Evolutionary conservation across 2,888 invertebrate species (phyloP), one percentile per base, ranked within the genome.

Genomic region (Apomyelois bistriatella): DNA sequence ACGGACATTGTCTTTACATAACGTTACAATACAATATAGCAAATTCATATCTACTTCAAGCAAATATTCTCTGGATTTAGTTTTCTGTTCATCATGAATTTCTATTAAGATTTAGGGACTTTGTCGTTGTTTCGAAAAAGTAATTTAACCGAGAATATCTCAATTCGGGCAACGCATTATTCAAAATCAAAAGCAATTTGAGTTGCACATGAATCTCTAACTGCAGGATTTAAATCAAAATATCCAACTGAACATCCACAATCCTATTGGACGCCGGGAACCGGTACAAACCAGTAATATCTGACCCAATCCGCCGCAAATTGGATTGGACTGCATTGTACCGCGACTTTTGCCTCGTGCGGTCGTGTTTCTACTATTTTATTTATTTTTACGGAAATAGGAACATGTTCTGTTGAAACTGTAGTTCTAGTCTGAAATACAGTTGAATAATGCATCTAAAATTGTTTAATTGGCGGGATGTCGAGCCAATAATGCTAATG

Each of bases 251-350:
- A 48, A 42, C 53, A 50, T 48, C 53, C 41, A 52, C 48, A 55
- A 55, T 55, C 48, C 55, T 28, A 54, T 49, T 49, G 49, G 35
- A 17, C 38, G 22, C 37, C 28, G 28, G 52, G 59, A 53, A 47
- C 56, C 61, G 59, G 56, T 28, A 58, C 65, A 67, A 76, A 72
- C 75, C 65, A 64, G 74, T 76, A 74, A 79, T 78, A 77, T 79
- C 76, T 74, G 74, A 68, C 65, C 69, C 63, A 72, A 76, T 73
- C 78, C 73, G 71, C 73, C 68, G 61, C 75, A 79, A 83, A 84
- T 82, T 82, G 82, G 77, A 84, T 84, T 78, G 78, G 72, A 68
- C 72, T 68, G 72, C 66, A 68, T 65, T 53, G 60, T 67, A 50
- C 60, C 62, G 67, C 53, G 57, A 57, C 58, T 55, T 56, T 58